Percentiles rank a stretch among this genome's conserved stretches.
Conservation (phyloP, 1,140 invertebrate genomes). For the Penaeus vannamei region DNA sequence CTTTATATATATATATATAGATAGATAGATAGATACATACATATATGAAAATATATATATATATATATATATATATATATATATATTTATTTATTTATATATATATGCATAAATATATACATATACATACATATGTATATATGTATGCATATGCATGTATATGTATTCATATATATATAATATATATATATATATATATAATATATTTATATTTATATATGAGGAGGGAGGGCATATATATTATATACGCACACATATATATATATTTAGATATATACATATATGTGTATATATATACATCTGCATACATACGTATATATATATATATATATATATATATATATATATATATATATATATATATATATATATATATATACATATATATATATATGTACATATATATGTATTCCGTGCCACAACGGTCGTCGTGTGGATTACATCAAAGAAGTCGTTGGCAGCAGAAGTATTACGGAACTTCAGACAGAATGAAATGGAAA, state of each 20-base stretch:
- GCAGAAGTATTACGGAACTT: background rate
- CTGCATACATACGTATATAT: conserved; percentile 2
- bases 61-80: too few relatives aligned
- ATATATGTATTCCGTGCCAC: background rate
- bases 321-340: conserved; percentile 16
- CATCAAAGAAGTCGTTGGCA: background rate
- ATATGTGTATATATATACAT: conserved; percentile 16
- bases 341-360: conserved; percentile 16
- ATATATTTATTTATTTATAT: background rate
- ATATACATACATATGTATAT: background rate
- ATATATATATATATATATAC: background rate
- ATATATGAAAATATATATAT: too few relatives aligned
- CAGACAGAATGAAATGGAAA: background rate
- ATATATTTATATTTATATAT: background rate
- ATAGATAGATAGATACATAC: too few relatives aligned
- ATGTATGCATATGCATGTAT: background rate
- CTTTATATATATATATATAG: too few relatives aligned
- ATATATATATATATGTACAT: conserved; percentile 16
- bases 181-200: background rate
- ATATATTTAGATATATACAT: too few relatives aligned
- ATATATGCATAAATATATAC: background rate
- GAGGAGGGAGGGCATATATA: too few relatives aligned
- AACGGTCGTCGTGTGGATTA: background rate
- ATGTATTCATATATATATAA: background rate
- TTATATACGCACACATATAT: too few relatives aligned